Conservation (phyloP, 2,797 vertebrate genomes). For the Heterohyrax brucei region DNA sequence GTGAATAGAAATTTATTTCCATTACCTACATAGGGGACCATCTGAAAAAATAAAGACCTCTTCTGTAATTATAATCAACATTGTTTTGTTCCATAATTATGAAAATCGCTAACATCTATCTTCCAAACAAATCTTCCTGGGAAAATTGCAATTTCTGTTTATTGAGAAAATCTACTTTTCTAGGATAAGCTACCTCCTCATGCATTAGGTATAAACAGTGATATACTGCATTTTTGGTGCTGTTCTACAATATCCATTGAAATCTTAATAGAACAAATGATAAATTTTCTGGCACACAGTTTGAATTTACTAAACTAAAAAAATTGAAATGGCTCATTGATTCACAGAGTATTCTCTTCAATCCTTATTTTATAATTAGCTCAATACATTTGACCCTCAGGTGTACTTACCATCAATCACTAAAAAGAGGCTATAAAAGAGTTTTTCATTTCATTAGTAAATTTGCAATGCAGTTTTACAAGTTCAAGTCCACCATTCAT, state of each 20-base stretch:
- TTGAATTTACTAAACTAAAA: conserved; percentile 69
- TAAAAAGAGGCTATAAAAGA: not conserved
- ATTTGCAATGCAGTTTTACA: not conserved
- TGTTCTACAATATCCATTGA: conserved; percentile 46
- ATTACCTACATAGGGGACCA: not conserved
- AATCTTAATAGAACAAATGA: conserved; percentile 45
- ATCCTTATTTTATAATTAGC: conserved; percentile 34
- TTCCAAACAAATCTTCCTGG: not conserved
- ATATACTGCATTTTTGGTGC: conserved; percentile 3
- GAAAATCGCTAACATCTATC: conserved; percentile 52
- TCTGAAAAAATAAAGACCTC: conserved; percentile 7
- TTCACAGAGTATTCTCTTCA: conserved; percentile 50
- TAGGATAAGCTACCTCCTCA: not conserved
- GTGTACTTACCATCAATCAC: not conserved
- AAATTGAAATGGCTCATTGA: conserved; percentile 62
- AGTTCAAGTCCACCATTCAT: not conserved
- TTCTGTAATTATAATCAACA: conserved; percentile 37
- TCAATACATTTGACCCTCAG: conserved; percentile 54
- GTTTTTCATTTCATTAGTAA: conserved; percentile 5
- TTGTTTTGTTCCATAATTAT: conserved; percentile 39
- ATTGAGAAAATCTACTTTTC: conserved; percentile 26
- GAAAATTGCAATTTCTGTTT: conserved; percentile 51
- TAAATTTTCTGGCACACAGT: conserved; percentile 10
- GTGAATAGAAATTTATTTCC: conserved; percentile 41
- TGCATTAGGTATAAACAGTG: conserved; percentile 2